Evolutionary conservation across 1,140 invertebrate species (phyloP).

Genomic region (Frieseomelitta varia): DNA sequence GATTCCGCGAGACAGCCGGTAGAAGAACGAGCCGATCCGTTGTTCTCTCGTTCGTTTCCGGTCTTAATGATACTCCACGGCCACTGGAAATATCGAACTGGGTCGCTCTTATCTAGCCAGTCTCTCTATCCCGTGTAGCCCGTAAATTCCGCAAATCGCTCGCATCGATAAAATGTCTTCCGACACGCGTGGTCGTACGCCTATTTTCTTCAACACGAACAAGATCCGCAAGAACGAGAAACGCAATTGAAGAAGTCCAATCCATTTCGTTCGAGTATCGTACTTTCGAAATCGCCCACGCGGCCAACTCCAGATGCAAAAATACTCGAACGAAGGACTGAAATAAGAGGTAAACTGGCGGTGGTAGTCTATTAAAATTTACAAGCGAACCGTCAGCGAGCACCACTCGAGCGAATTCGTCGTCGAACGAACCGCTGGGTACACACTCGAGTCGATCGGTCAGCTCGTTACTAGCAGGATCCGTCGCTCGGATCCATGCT

Average conservation of each 20-base stretch:
- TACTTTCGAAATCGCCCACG: not conserved
- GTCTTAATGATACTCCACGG: not conserved
- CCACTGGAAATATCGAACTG: conserved; percentile 11
- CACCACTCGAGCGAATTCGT: conserved; percentile 5
- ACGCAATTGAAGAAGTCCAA: not conserved
- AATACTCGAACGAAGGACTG: not conserved
- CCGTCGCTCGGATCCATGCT: conserved; percentile 8
- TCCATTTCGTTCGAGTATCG: not conserved
- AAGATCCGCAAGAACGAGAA: not conserved
- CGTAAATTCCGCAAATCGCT: conserved; percentile 3
- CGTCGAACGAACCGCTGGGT: conserved; percentile 3
- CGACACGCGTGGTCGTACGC: not conserved
- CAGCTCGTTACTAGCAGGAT: conserved; percentile 20
- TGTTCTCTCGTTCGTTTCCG: not conserved
- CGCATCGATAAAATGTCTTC: conserved; percentile 12
- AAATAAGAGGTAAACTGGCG: not conserved
- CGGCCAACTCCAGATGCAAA: not conserved
- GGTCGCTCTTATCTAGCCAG: not conserved
- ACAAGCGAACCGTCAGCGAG: conserved; percentile 9
- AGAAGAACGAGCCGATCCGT: conserved; percentile 1
- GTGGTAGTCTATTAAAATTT: conserved; percentile 7
- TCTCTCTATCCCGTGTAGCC: not conserved
- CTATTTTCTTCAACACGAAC: not conserved
- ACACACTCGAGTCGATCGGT: not conserved
- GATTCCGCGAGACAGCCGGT: not conserved